Evolutionary conservation across 2,113 vertebrate species (phyloP), one percentile per base, ranked within the genome.

Genomic region (Puma concolor): DNA sequence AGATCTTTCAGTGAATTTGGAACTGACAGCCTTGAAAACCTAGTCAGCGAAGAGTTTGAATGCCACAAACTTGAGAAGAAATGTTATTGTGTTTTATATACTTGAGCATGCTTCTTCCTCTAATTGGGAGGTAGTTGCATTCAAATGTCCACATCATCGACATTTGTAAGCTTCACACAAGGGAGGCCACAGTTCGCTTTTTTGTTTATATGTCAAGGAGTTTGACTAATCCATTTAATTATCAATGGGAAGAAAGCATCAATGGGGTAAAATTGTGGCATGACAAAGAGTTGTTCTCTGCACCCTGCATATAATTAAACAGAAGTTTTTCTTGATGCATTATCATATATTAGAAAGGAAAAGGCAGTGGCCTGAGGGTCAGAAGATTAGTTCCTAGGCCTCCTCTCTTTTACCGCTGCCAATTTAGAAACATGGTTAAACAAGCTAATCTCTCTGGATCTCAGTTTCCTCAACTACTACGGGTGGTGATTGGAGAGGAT

Each of bases 81-180:
- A 64, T 80, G 38, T 69, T 66, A 79, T 27, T 87, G 69, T 76
- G 76, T 95, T 94, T 77, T 77, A n/a, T 90, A 41, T 66, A 80
- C 38, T 79, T 9, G 19, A 97, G 29, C 57, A 57, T 48, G 69
- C 90, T 1, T 94, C 82, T 77, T 87, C 29, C 36, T 92, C 94
- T 97, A 97, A 97, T 86, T 96, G 89, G 97, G 54, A 27, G 64
- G 50, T 96, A 52, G 95, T 77, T 88, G 80, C 97, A 94, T 88
- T 93, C 91, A 13, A 0, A 7, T 85, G 96, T 97, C 95, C 82
- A 98, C 90, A 87, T 72, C 38, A 63, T 92, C 67, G 1, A 67
- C 81, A 85, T 63, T 93, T 67, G 57, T 96, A 89, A 98, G 84
- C 16, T 0, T 86, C 84, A 69, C 81, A 74, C 91, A 94, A 23